Evolutionary conservation across 2,797 vertebrate genomes (phyloP), one percentile per base, ranked within the genome.

Genomic region (Crocodylus rhombifer): DNA sequence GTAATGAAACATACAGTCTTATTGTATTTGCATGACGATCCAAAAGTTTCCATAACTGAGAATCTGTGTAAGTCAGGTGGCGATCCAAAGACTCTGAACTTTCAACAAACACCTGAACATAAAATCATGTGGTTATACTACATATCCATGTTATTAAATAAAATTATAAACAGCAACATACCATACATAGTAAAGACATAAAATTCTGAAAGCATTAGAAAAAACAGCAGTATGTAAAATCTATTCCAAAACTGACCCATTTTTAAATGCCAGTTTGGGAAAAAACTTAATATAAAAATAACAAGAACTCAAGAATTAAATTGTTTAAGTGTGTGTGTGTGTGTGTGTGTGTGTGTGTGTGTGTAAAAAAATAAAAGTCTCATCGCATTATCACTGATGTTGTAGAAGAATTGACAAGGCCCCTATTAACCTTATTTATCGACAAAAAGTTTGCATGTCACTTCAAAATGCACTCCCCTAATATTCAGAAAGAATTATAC

Each of bases 1-100:
- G 99, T 84, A 99, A 97, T 4, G 98, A 98, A 87, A 99, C 98
- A 91, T 99, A 98, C 7, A 99, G 98, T 84, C 99, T 98, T 98
- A 99, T 99, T 13, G 99, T 99, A 97, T 99, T 99, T 56, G 99
- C 99, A 10, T 99, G 99, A 63, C 99, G 99, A 97, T 99, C 99
- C 97, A 99, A 94, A 51, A 99, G 98, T 96, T 99, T 99, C 99
- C 99, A 99, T 82, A 99, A 97, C 83, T 99, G 98, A 12, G 99
- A 99, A 89, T 99, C 99, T 5, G 98, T 98, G 94, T 99, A 99
- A 1, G 98, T 87, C 96, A 98, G 95, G 57, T 99, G 99, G 94
- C 98, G 98, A 97, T 99, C 99, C 11, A 96, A 86, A 4, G 98
- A 98, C 89, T 99, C 99, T 0, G 99, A 99, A 97, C 99, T 99